phyloP scores from a whole-genome alignment of 2,888 invertebrate genomes.

The Trilocha varians region DNA sequence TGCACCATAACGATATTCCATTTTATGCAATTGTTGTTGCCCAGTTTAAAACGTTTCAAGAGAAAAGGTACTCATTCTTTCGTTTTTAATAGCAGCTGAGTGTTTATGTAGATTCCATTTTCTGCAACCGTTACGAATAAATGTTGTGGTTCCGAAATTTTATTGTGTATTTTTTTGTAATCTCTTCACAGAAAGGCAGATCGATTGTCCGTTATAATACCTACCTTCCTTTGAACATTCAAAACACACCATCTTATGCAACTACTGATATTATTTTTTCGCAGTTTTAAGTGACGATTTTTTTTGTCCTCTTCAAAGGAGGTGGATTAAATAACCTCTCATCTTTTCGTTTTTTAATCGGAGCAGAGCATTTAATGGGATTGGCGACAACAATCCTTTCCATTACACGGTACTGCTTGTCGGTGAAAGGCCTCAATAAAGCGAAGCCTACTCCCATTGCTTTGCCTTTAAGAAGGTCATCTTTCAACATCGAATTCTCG shows the following conservation, averaged over 20 bases:
- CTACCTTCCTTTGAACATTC: neutral
- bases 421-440: conserved; percentile 44
- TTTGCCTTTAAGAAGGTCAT: conserved; percentile 52
- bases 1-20: conserved; percentile 40
- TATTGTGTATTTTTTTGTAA: too few relatives aligned
- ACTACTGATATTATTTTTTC: conserved; percentile 14
- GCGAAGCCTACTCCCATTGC: conserved; percentile 50
- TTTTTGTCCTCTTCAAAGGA: conserved; percentile 41
- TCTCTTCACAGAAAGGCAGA: too few relatives aligned
- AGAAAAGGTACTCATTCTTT: too few relatives aligned
- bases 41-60: too few relatives aligned
- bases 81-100: too few relatives aligned
- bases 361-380: conserved; percentile 28
- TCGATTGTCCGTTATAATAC: neutral
- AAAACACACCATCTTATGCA: too few relatives aligned
- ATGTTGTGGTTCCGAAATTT: too few relatives aligned
- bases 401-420: conserved; percentile 49
- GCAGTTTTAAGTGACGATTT: conserved; percentile 14
- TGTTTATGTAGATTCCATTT: too few relatives aligned
- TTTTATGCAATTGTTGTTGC: conserved; percentile 30
- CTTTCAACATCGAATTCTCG: conserved; percentile 38
- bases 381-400: conserved; percentile 47
- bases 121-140: too few relatives aligned
- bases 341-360: conserved; percentile 36
- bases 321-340: conserved; percentile 34